A percentile compares a stretch with the other conserved stretches of the same genome.
Conservation (phyloP, 2,797 vertebrate species). For the Hydrophis major region DNA sequence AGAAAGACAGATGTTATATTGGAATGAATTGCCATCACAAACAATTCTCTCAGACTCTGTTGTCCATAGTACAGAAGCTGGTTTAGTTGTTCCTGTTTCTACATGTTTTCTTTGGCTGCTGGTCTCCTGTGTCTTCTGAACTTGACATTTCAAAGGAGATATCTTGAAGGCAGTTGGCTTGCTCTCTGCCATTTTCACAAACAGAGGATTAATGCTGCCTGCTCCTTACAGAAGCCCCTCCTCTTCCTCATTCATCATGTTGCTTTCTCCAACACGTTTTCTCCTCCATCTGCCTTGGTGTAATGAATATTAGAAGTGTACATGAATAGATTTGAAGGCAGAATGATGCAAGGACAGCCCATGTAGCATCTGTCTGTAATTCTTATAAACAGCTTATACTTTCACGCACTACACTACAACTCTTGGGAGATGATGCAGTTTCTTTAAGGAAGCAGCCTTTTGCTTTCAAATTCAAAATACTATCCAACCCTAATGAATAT, state of each 20-base stretch:
- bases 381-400: not conserved
- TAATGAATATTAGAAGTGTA: not conserved
- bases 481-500: not conserved
- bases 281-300: not conserved
- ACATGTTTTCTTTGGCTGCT: not conserved
- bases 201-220: not conserved
- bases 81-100: not conserved
- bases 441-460: not conserved
- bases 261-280: not conserved
- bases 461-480: not conserved
- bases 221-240: not conserved
- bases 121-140: not conserved
- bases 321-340: not conserved
- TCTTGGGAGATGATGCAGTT: not conserved
- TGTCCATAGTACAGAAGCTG: not conserved
- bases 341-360: not conserved
- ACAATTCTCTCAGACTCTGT: not conserved
- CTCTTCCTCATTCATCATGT: not conserved
- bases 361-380: not conserved
- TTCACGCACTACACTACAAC: not conserved
- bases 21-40: not conserved
- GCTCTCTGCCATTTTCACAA: not conserved
- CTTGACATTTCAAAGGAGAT: not conserved
- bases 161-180: not conserved
- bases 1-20: not conserved